Percentiles rank a stretch among this genome's conserved stretches.
Evolutionary conservation across 2,113 vertebrate species (phyloP).

Genomic region (Hiodon alosoides): DNA sequence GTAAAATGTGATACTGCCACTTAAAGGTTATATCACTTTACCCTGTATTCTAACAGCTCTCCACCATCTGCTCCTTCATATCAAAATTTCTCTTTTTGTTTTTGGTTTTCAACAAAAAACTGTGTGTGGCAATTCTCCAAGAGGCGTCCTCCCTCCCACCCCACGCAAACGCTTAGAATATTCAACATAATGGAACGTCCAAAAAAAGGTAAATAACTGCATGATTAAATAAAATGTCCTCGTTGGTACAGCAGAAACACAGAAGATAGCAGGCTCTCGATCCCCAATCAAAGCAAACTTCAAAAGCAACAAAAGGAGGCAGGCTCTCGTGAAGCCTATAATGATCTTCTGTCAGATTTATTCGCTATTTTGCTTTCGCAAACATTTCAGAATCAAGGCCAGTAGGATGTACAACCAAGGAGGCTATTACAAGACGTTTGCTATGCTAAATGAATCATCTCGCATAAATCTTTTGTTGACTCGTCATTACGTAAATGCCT

Average conservation of each 20-base stretch:
- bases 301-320: too few relatives aligned
- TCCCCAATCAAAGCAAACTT: too few relatives aligned
- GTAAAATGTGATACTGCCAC: slow-evolving; percentile 64
- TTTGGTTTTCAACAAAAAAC: slow-evolving; percentile 25
- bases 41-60: slow-evolving; percentile 41
- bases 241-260: too few relatives aligned
- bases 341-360: too few relatives aligned
- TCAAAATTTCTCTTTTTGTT: slow-evolving; percentile 38
- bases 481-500: too few relatives aligned
- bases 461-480: too few relatives aligned
- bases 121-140: too few relatives aligned
- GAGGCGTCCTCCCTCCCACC: neutral
- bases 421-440: neutral
- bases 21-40: slow-evolving; percentile 65
- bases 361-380: too few relatives aligned
- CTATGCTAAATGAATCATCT: neutral
- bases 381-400: too few relatives aligned
- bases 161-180: neutral
- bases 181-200: neutral
- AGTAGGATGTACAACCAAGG: neutral
- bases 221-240: too few relatives aligned
- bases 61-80: slow-evolving; percentile 44
- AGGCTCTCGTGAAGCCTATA: too few relatives aligned
- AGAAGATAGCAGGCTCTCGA: too few relatives aligned
- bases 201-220: neutral